These are phyloP conservation scores for Hirundichthys speculiger DNA, from an alignment of 2,113 vertebrate species.

Conservation along the genomic window DNA sequence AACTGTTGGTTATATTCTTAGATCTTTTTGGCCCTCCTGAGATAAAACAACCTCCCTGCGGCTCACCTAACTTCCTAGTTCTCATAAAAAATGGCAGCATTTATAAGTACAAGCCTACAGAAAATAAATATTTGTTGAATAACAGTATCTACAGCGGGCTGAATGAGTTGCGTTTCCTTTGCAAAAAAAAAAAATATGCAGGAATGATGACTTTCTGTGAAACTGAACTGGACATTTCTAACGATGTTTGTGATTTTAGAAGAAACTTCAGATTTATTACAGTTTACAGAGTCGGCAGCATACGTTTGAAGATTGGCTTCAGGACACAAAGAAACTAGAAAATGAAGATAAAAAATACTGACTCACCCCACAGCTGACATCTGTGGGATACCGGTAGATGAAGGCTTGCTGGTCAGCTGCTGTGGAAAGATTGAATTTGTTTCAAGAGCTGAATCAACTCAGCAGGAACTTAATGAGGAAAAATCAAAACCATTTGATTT, in stretches of 20 bases:
- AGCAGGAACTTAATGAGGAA: neutral
- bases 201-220: too few relatives aligned
- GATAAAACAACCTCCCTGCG: too few relatives aligned
- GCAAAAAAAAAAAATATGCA: too few relatives aligned
- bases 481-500: constrained; percentile 1
- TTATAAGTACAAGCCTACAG: too few relatives aligned
- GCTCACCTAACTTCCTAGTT: too few relatives aligned
- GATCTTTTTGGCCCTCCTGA: too few relatives aligned
- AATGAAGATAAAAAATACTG: neutral
- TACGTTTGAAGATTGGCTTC: neutral
- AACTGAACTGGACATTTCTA: too few relatives aligned
- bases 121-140: too few relatives aligned
- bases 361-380: neutral
- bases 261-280: neutral
- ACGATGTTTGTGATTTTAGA: neutral
- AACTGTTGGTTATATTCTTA: too few relatives aligned
- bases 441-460: constrained; percentile 8
- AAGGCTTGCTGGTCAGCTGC: neutral
- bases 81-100: too few relatives aligned
- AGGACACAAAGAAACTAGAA: neutral
- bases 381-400: neutral
- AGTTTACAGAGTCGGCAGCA: neutral
- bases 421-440: neutral
- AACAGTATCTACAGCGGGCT: too few relatives aligned
- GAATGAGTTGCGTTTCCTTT: too few relatives aligned